These are phyloP conservation scores for Diadumene lineata DNA, from an alignment of 92 coral and sea anemone species.

Conservation along the genomic window DNA sequence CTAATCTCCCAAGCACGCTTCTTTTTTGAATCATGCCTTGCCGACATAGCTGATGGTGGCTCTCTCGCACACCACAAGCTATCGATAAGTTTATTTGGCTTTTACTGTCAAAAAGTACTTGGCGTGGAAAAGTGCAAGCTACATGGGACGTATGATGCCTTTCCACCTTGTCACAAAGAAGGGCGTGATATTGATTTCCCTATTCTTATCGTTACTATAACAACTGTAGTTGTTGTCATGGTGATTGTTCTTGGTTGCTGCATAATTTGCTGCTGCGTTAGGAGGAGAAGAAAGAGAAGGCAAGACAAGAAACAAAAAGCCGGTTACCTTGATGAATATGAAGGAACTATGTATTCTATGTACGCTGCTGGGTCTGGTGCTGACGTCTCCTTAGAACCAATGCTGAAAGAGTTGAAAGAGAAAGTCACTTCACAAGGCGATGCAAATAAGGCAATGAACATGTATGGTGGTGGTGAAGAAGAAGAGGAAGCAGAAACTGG, in stretches of 20 bases:
- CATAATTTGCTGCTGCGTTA: slow-evolving; percentile 4
- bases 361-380: neutral
- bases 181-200: slow-evolving; percentile 17
- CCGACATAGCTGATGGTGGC: slow-evolving; percentile 86
- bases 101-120: slow-evolving; percentile 92
- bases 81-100: slow-evolving; percentile 91
- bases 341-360: neutral
- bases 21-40: slow-evolving; percentile 69
- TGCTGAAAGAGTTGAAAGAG: neutral
- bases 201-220: slow-evolving; percentile 5
- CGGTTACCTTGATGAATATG: neutral
- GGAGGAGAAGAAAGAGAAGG: slow-evolving; percentile 4
- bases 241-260: slow-evolving; percentile 11
- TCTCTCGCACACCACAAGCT: slow-evolving; percentile 75
- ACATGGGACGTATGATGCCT: slow-evolving; percentile 91
- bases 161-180: slow-evolving; percentile 34
- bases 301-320: neutral
- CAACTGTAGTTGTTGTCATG: slow-evolving; percentile 13
- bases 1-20: slow-evolving; percentile 56
- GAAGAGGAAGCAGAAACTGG: neutral
- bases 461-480: slow-evolving; percentile 4
- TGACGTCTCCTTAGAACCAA: neutral
- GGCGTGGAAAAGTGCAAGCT: slow-evolving; percentile 77
- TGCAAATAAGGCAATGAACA: neutral
- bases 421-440: neutral